Conservation (phyloP, 2,888 invertebrate genomes). For the Baronia brevicornis region DNA sequence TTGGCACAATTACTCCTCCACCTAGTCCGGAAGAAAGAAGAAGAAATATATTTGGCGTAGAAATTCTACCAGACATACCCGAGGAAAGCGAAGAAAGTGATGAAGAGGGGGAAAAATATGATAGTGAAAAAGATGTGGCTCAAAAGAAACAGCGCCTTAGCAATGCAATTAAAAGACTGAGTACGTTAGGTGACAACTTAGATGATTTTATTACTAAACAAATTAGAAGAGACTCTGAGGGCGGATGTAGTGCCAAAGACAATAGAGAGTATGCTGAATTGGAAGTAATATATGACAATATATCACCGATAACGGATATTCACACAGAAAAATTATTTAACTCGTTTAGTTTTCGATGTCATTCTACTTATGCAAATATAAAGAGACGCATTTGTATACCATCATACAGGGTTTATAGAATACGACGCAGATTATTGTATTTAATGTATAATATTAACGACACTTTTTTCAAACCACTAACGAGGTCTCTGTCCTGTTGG, state of each 20-base stretch:
- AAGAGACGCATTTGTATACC: conserved; percentile 56
- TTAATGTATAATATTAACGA: conserved; percentile 55
- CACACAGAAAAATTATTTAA: conserved; percentile 62
- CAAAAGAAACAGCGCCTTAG: conserved; percentile 53
- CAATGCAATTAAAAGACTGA: conserved; percentile 67
- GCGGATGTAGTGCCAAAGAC: conserved; percentile 36
- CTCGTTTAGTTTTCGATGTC: conserved; percentile 60
- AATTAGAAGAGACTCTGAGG: conserved; percentile 49
- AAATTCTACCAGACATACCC: conserved; percentile 70
- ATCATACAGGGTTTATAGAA: conserved; percentile 57
- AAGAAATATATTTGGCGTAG: conserved; percentile 65
- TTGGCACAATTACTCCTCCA: conserved; percentile 55
- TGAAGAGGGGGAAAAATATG: conserved; percentile 33
- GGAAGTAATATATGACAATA: conserved; percentile 58
- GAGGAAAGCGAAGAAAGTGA: conserved; percentile 66
- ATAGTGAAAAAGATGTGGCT: conserved; percentile 27
- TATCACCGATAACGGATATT: conserved; percentile 60
- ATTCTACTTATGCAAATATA: conserved; percentile 53
- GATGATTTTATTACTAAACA: conserved; percentile 66
- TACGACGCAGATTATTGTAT: conserved; percentile 48
- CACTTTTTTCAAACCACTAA: conserved; percentile 61
- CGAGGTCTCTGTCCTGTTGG: conserved; percentile 59
- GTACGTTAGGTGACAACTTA: conserved; percentile 65
- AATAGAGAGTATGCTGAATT: conserved; percentile 50
- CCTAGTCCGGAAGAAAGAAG: conserved; percentile 66